These are phyloP conservation scores for Sterrhoptilus dennistouni DNA, from an alignment of 2,113 vertebrate species.

Conservation along the genomic window DNA sequence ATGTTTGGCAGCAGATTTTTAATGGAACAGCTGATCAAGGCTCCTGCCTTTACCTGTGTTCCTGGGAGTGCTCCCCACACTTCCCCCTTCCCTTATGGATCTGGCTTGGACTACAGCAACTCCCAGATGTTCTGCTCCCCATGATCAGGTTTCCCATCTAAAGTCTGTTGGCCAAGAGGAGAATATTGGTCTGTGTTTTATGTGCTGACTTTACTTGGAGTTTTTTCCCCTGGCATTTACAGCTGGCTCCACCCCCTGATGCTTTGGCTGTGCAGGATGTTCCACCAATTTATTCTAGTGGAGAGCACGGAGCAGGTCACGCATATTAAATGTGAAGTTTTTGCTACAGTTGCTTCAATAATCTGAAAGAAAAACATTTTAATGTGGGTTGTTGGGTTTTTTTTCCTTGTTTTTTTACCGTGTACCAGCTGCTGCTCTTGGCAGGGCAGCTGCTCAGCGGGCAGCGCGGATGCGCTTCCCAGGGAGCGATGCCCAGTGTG, in stretches of 20 bases:
- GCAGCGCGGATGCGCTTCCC: background rate
- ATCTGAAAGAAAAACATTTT: slow-evolving; percentile 2
- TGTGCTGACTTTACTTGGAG: background rate
- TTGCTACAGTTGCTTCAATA: background rate
- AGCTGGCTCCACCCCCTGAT: slow-evolving; percentile 18
- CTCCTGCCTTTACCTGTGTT: fast-evolving
- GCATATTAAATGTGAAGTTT: slow-evolving; percentile 18
- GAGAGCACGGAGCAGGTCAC: background rate
- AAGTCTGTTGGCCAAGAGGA: slow-evolving; percentile 26
- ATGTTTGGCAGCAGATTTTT: background rate
- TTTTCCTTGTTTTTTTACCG: background rate
- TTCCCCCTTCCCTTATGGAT: background rate
- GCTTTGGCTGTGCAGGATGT: slow-evolving; percentile 48
- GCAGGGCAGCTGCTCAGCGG: background rate
- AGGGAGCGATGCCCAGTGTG: background rate
- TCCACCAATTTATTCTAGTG: slow-evolving; percentile 21
- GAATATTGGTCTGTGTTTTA: slow-evolving; percentile 21
- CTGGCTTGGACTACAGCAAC: background rate
- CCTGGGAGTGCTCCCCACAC: background rate
- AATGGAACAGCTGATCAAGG: background rate
- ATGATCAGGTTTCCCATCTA: background rate
- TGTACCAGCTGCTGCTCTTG: background rate
- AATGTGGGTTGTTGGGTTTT: no score
- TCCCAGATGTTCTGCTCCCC: background rate
- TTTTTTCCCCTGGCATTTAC: slow-evolving; percentile 26